Conservation (phyloP, 2,888 invertebrate species). For the Drosophila nr. fundita region DNA sequence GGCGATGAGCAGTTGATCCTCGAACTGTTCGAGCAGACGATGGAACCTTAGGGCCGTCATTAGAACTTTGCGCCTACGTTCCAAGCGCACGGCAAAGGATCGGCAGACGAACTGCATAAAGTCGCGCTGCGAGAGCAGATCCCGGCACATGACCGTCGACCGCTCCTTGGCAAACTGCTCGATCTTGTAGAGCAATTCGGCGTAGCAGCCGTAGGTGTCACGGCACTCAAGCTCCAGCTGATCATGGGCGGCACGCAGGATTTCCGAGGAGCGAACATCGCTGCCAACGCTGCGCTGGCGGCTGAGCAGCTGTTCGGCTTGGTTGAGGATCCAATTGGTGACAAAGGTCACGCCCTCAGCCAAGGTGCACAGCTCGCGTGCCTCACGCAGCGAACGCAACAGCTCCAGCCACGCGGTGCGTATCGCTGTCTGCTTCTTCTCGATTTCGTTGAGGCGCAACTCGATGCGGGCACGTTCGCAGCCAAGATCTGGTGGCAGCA, state of each 20-base stretch:
- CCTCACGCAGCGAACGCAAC: conserved; percentile 87
- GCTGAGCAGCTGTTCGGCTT: conserved; percentile 90
- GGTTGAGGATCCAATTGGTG: conserved; percentile 91
- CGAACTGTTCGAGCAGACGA: conserved; percentile 90
- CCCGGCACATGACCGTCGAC: conserved; percentile 85
- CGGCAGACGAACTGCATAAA: conserved; percentile 93
- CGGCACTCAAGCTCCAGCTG: conserved; percentile 91
- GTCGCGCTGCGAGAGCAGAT: conserved; percentile 90
- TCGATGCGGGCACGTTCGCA: conserved; percentile 88
- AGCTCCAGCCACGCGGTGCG: conserved; percentile 88
- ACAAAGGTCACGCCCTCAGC: conserved; percentile 89
- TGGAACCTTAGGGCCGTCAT: conserved; percentile 91
- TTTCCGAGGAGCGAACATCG: conserved; percentile 90
- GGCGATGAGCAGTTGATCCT: conserved; percentile 88
- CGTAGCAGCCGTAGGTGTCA: conserved; percentile 92
- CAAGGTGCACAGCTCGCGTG: conserved; percentile 87
- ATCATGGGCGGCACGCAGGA: conserved; percentile 90
- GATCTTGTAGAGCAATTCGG: conserved; percentile 90
- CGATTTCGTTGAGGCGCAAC: conserved; percentile 86
- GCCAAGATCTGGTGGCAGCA: conserved; percentile 87
- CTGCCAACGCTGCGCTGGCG: conserved; percentile 90
- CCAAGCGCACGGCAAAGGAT: conserved; percentile 90
- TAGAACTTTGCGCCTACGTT: conserved; percentile 90
- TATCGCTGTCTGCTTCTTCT: conserved; percentile 87
- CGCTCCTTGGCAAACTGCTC: conserved; percentile 86